These are phyloP conservation scores for Sternotherus odoratus DNA, from an alignment of 2,797 vertebrate species.

Conservation along the genomic window DNA sequence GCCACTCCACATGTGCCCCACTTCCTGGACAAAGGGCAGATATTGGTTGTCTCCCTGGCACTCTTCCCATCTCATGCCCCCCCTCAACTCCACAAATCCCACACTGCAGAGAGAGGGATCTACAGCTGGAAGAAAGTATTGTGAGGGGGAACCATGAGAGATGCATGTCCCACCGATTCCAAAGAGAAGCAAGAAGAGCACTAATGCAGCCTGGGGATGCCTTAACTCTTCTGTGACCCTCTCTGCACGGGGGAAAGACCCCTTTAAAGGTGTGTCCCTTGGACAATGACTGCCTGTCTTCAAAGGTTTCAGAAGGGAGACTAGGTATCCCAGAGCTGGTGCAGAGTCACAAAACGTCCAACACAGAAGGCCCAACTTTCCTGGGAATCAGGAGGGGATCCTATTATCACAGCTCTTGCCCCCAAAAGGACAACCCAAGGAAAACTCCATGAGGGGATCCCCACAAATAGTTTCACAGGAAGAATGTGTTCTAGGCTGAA, in stretches of 20 bases:
- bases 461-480: background rate
- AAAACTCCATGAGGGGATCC: background rate
- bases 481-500: background rate
- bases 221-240: background rate
- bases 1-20: background rate
- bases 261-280: background rate
- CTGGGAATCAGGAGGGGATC: accelerated
- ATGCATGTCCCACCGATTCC: background rate
- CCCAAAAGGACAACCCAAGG: background rate
- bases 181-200: background rate
- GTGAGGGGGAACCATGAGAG: too few relatives aligned
- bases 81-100: background rate
- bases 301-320: background rate
- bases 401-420: background rate
- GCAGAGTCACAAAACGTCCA: background rate
- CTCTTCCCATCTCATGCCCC: background rate
- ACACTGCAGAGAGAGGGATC: background rate
- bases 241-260: background rate
- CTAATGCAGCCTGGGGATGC: background rate
- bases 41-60: background rate
- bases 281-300: background rate
- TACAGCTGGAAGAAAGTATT: background rate
- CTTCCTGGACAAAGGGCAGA: background rate
- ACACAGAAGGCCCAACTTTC: background rate
- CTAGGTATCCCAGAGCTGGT: background rate